These are phyloP conservation scores for Apis cerana DNA, from an alignment of 1,140 invertebrate genomes.

Conservation along the genomic window DNA sequence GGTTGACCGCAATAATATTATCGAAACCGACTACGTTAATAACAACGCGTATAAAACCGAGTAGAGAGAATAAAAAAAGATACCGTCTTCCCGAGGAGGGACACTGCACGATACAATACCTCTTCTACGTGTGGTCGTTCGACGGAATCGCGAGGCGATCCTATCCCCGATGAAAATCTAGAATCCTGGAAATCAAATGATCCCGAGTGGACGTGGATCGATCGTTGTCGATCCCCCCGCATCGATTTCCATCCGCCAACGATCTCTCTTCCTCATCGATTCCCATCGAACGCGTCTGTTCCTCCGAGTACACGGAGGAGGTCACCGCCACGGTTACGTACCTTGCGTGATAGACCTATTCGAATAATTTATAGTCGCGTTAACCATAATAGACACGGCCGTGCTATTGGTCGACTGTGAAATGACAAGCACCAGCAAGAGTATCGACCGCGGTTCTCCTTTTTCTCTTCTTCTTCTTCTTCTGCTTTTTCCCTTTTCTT, in stretches of 20 bases:
- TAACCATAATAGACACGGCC: constrained; percentile 52
- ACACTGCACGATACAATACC: background rate
- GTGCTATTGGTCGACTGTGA: constrained; percentile 37
- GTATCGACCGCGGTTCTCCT: constrained; percentile 23
- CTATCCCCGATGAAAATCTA: constrained; percentile 21
- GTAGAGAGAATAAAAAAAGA: background rate
- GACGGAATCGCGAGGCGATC: background rate
- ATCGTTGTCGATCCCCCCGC: constrained; percentile 4
- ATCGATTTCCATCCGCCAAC: background rate
- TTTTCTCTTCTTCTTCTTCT: background rate
- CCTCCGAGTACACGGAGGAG: constrained; percentile 14
- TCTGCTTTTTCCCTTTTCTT: background rate
- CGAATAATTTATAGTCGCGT: constrained; percentile 63
- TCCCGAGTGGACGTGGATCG: background rate
- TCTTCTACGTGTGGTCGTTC: background rate
- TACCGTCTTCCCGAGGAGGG: background rate
- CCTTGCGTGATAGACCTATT: constrained; percentile 63
- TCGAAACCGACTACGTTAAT: constrained; percentile 44
- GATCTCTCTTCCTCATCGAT: background rate
- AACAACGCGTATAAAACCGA: constrained; percentile 21
- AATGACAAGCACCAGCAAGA: constrained; percentile 57
- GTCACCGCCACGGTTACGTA: constrained; percentile 15
- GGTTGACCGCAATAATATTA: constrained; percentile 12
- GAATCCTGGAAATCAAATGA: constrained; percentile 16
- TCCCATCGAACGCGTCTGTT: background rate